phyloP scores from a whole-genome alignment of 2,113 vertebrate species.

The Crotalus viridis region DNA sequence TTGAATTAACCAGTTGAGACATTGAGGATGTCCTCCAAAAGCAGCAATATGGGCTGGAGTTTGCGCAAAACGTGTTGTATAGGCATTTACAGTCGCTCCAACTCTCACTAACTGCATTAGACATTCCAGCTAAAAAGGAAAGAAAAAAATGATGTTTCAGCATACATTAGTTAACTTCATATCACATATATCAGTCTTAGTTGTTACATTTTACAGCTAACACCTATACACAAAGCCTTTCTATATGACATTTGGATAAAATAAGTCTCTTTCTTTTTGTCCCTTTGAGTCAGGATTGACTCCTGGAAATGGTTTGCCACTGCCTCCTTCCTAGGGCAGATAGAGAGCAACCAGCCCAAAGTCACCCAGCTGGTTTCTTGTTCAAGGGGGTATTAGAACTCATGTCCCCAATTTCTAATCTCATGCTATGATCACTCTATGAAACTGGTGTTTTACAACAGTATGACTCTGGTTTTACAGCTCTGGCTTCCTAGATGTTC shows the following conservation, averaged over 20 bases:
- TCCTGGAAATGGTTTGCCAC: background rate
- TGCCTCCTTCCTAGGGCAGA: background rate
- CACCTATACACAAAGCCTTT: background rate
- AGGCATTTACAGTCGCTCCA: conserved; percentile 86
- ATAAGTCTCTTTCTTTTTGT: background rate
- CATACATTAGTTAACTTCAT: conserved; percentile 3
- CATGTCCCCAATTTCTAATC: background rate
- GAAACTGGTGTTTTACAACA: background rate
- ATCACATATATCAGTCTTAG: background rate
- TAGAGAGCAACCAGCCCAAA: background rate
- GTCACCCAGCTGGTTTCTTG: background rate
- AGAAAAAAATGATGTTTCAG: conserved; percentile 17
- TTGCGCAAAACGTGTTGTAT: conserved; percentile 87
- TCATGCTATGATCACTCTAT: background rate
- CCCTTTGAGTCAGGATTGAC: background rate
- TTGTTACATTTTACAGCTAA: background rate
- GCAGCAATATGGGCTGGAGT: conserved; percentile 92
- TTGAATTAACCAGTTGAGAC: conserved; percentile 90
- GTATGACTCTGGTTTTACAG: background rate
- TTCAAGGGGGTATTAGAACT: background rate
- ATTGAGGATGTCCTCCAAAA: conserved; percentile 91
- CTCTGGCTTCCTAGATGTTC: background rate
- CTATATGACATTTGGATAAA: background rate
- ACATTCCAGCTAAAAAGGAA: conserved; percentile 85
- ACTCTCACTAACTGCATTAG: conserved; percentile 86